Evolutionary conservation across 2,888 invertebrate genomes (phyloP), one percentile per base, ranked within the genome.

Genomic region (Zhengitettix transpicula): DNA sequence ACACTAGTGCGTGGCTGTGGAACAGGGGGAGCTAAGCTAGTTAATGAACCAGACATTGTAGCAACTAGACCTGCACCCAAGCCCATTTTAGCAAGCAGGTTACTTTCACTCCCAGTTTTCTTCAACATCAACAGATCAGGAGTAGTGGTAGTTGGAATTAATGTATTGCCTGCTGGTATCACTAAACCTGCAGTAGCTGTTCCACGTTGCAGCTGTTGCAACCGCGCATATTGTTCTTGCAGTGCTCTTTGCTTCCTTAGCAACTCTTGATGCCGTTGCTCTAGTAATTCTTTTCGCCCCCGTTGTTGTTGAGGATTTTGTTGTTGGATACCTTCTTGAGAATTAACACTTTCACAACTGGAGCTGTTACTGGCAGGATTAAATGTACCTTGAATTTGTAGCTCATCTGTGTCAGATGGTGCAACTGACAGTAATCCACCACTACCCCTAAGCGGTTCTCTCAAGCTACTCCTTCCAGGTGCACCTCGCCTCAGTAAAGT

Each of bases 61-160:
- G 76, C 70, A 57, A 75, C 72, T 28, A 66, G 59, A 15, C 67
- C 67, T 69, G 83, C 71, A 64, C 85, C 83, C 28, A 89, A 74
- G 52, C 86, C 87, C 84, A 89, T 84, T 71, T 91, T 91, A 57
- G 87, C 85, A 59, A 91, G 76, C 51, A 92, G 76, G 71, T 92
- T 91, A 54, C 89, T 88, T 73, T 92, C 92, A 69, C 89, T 90
- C 61, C 91, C 91, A 11, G 90, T 89, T 70, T 91, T 91, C 72
- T 92, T 91, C 52, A 90, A 75, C 62, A 76, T 72, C 65, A 68
- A 58, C 55, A 77, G 71, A 68, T 80, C 79, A 14, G 84, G 82
- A 0, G 82, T 78, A 41, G 84, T 80, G 47, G 2, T 14, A n/a
- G 47, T n/a, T 12, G 84, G 81, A 28, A 28, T 28, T 28, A 28